Percentiles rank a stretch among this genome's conserved stretches.
These are phyloP conservation scores for Euplagia quadripunctaria DNA, from an alignment of 2,888 invertebrate species.

Conservation along the genomic window DNA sequence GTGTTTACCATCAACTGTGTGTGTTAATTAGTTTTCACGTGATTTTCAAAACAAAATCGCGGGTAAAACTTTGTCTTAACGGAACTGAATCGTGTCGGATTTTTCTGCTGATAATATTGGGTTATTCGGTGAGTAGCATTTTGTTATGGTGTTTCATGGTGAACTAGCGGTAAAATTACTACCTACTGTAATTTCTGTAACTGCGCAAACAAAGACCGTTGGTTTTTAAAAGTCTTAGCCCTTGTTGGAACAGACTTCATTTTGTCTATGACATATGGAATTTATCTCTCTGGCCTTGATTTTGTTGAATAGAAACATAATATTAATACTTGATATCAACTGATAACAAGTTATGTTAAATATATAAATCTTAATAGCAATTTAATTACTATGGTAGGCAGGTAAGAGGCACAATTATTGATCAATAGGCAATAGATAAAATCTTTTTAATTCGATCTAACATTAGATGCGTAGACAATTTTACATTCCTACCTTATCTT, in stretches of 20 bases:
- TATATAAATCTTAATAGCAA: not conserved
- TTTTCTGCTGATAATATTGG: constrained; percentile 70
- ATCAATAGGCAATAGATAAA: not conserved
- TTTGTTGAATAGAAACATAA: not conserved
- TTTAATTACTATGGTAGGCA: not conserved
- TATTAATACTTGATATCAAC: not conserved
- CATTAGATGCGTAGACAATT: constrained; percentile 1
- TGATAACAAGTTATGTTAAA: constrained; percentile 1
- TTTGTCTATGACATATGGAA: not conserved
- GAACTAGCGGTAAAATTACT: constrained; percentile 58
- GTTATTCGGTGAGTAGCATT: constrained; percentile 75
- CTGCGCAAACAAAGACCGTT: constrained; percentile 39
- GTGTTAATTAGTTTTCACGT: constrained; percentile 66
- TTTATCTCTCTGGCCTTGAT: constrained; percentile 7
- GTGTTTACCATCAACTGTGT: constrained; percentile 60
- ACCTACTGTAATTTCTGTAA: constrained; percentile 30
- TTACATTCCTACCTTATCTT: constrained; percentile 3
- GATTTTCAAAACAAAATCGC: constrained; percentile 76
- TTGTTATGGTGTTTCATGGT: constrained; percentile 75
- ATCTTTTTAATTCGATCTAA: not conserved
- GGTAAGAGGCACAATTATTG: not conserved
- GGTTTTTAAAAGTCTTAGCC: constrained; percentile 27
- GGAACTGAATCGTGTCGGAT: constrained; percentile 76
- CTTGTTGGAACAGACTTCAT: constrained; percentile 7
- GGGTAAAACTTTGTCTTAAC: constrained; percentile 75